Conservation (phyloP, 1,140 invertebrate species). For the Pemphigus obesinymphae region DNA sequence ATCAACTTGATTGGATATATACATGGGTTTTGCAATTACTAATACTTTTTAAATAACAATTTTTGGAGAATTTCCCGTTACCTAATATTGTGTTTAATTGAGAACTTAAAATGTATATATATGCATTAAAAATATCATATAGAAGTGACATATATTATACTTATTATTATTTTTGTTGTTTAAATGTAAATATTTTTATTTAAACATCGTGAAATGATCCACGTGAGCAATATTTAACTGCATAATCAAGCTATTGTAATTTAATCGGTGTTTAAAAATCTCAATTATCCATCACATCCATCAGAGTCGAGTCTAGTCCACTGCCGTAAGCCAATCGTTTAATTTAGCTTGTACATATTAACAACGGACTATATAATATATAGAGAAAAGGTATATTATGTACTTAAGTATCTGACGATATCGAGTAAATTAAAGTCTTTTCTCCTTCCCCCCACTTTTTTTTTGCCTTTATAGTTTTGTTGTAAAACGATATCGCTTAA, state of each 20-base stretch:
- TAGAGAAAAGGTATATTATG: background rate
- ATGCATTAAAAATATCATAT: too few species aligned
- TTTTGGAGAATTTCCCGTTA: too few species aligned
- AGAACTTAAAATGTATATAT: too few species aligned
- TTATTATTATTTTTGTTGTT: too few species aligned
- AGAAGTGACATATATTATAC: too few species aligned
- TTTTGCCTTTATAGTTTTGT: background rate
- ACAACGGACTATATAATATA: background rate
- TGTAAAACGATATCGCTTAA: slow-evolving; percentile 9
- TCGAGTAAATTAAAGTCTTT: slow-evolving; percentile 13
- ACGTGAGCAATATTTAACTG: background rate
- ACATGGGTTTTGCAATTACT: too few species aligned
- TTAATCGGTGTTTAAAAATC: background rate
- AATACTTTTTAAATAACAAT: too few species aligned
- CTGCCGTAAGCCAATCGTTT: background rate
- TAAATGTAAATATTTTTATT: background rate
- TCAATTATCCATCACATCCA: background rate
- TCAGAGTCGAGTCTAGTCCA: background rate
- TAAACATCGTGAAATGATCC: background rate
- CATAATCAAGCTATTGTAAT: background rate
- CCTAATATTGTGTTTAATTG: too few species aligned
- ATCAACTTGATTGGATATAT: too few species aligned
- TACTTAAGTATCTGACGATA: background rate
- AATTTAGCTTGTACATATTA: background rate
- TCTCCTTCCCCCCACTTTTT: too few species aligned